Evolutionary conservation across 2,797 vertebrate genomes (phyloP).

Genomic region (Agapornis canus): DNA sequence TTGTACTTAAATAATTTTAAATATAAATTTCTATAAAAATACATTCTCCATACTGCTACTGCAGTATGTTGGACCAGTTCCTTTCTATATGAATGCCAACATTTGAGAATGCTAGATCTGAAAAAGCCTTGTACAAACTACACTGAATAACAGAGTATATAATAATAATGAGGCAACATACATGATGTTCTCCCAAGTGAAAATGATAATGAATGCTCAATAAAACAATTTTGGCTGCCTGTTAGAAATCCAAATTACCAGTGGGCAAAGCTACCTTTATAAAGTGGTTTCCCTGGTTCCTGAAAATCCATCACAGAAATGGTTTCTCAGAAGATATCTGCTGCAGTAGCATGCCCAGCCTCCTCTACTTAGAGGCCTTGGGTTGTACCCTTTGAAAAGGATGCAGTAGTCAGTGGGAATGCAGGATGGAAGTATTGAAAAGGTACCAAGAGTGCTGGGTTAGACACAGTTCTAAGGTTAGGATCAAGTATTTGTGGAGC

Average conservation of each 20-base stretch:
- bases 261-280: background rate
- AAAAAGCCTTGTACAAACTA: slow-evolving; percentile 12
- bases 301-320: background rate
- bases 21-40: background rate
- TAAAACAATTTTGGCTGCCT: background rate
- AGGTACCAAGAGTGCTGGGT: background rate
- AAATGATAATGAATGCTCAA: background rate
- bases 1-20: background rate
- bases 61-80: slow-evolving; percentile 11
- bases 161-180: slow-evolving; percentile 27
- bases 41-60: background rate
- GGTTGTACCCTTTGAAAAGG: background rate
- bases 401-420: background rate
- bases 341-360: background rate
- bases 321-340: background rate
- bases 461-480: background rate
- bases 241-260: background rate
- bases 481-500: background rate
- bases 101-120: slow-evolving; percentile 9
- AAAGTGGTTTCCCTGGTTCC: background rate
- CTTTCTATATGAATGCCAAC: slow-evolving; percentile 10
- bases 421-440: background rate
- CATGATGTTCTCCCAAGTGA: slow-evolving; percentile 43
- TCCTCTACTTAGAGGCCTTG: background rate
- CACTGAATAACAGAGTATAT: slow-evolving; percentile 14